phyloP scores from a whole-genome alignment of 2,113 vertebrate genomes.

The Ammospiza caudacuta region DNA sequence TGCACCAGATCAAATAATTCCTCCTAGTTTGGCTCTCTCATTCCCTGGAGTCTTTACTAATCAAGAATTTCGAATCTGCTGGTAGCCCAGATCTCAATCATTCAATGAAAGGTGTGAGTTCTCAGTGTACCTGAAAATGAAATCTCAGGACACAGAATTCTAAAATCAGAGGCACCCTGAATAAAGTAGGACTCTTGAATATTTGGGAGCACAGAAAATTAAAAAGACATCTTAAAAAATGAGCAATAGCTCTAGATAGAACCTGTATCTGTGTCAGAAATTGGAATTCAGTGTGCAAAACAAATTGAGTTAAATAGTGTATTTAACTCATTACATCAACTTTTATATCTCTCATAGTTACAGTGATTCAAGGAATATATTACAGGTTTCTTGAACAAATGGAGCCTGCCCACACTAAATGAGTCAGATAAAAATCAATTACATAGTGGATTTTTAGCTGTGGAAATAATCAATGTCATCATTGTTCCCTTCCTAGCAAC shows the following conservation, averaged over 20 bases:
- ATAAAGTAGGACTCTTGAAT: background rate
- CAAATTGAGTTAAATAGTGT: conserved; percentile 3
- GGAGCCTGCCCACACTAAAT: conserved; percentile 64
- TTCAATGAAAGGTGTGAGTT: background rate
- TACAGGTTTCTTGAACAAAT: conserved; percentile 67
- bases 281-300: background rate
- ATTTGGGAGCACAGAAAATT: background rate
- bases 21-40: background rate
- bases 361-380: conserved; percentile 65
- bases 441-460: conserved; percentile 56
- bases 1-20: background rate
- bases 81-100: background rate
- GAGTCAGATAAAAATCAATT: conserved; percentile 76
- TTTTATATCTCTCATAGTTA: conserved; percentile 40
- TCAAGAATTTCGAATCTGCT: background rate
- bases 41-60: background rate
- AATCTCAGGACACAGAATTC: background rate
- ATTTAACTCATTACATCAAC: conserved; percentile 51
- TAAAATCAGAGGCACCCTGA: background rate
- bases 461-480: conserved; percentile 63
- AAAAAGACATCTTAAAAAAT: background rate
- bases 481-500: conserved; percentile 34
- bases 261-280: conserved; percentile 39
- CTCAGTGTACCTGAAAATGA: background rate
- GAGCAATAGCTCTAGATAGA: background rate